Evolutionary conservation across 2,113 vertebrate genomes (phyloP), one percentile per base, ranked within the genome.

Genomic region (Ammospiza nelsoni): DNA sequence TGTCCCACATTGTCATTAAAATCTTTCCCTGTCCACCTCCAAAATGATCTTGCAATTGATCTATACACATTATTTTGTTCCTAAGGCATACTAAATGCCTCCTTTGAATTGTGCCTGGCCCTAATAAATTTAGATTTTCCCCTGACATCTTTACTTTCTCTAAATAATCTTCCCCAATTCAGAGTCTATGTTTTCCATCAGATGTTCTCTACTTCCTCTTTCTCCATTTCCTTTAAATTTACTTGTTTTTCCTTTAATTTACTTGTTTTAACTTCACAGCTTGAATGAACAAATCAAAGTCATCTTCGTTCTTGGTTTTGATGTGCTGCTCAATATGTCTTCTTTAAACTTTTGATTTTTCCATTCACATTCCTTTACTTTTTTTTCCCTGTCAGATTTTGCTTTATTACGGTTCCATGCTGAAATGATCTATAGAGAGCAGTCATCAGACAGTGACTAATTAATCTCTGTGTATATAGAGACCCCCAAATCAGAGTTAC

Each of bases 131-230:
- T 31, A 74, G 33, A 63, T 75, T 79, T 80, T 25, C 20, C 22
- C 35, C 71, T 49, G 33, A 68, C 54, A 83, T 65, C 44, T 72
- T 82, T 75, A 84, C 43, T 78, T 88, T 83, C 71, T 55, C 58
- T 37, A 92, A 93, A 85, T 51, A 66, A 80, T 84, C 43, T 93
- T 94, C 73, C 51, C 51, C 46, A 86, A 46, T 73, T 91, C 51
- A 46, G 55, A 62, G 81, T 28, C 29, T 68, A 22, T 66, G 14
- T 83, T 78, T 94, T 67, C 54, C 15, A 62, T 76, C 63, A 90
- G 66, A 75, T 49, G 31, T 84, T 92, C 31, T 73, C 46, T 23
- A 88, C 35, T 96, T 93, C 85, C 66, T 87, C 81, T 71, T 89
- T 92, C 16, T 75, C 49, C 13, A 61, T 25, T 90, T 96, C 72